Percentiles rank a stretch among this genome's conserved stretches.
These are phyloP conservation scores for Lepidurus couesii DNA, from an alignment of 1,140 invertebrate genomes.

Conservation along the genomic window DNA sequence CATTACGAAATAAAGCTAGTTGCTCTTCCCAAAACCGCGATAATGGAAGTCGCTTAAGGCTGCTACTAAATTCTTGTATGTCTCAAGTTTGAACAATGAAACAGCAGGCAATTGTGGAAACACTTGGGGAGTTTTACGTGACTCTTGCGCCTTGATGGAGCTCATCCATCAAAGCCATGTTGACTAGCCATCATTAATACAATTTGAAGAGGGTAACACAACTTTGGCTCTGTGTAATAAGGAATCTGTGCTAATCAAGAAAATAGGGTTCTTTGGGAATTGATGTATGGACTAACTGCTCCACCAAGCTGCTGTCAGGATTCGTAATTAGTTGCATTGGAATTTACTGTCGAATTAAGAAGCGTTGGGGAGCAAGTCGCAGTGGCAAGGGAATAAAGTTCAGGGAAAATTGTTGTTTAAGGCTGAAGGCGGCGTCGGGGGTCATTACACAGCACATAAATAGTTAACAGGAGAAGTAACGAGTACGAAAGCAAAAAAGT, in stretches of 20 bases:
- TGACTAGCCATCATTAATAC: constrained; percentile 18
- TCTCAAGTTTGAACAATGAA: constrained; percentile 15
- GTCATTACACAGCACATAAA: constrained; percentile 19
- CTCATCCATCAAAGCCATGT: constrained; percentile 7
- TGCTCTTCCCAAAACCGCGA: neutral
- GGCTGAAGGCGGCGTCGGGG: constrained; percentile 7
- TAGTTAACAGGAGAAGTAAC: neutral
- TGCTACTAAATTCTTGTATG: neutral
- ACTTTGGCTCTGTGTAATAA: neutral
- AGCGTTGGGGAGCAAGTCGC: neutral
- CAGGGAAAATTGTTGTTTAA: constrained; percentile 1
- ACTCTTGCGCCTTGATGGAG: neutral
- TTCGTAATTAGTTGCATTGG: neutral
- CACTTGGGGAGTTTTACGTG: constrained; percentile 18
- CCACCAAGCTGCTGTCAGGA: neutral
- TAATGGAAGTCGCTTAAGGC: constrained; percentile 14
- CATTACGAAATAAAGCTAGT: constrained; percentile 19
- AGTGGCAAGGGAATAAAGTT: neutral
- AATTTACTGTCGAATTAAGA: neutral
- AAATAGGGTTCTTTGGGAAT: neutral
- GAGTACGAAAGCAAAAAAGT: neutral
- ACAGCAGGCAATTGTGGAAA: constrained; percentile 18
- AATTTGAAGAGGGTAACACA: neutral
- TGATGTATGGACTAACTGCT: neutral
- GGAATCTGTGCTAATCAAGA: neutral